Conservation (phyloP, 2,888 invertebrate species). For the Nephrotoma guestfalica region DNA sequence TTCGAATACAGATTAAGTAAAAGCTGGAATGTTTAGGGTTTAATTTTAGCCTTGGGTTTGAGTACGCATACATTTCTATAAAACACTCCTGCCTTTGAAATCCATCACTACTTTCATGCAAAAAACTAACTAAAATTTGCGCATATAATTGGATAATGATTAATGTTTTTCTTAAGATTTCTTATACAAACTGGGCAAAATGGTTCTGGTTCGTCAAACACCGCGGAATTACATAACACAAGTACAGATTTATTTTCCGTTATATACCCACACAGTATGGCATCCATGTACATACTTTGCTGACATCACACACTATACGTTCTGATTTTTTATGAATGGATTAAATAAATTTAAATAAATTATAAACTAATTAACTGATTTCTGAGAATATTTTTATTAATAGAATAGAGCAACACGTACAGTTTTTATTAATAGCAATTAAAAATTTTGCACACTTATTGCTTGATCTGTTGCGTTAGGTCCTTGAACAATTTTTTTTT, state of each 20-base stretch:
- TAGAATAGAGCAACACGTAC: not conserved
- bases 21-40: too few species aligned
- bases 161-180: not conserved
- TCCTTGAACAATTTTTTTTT: not conserved
- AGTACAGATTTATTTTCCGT: not conserved
- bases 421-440: not conserved
- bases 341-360: not conserved
- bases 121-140: too few species aligned
- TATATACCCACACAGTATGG: not conserved
- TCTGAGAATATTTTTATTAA: not conserved
- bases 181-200: not conserved
- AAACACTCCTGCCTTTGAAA: too few species aligned
- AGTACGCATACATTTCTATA: too few species aligned
- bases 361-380: not conserved
- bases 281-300: not conserved
- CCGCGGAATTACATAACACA: not conserved
- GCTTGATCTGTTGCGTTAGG: not conserved
- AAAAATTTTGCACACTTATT: not conserved
- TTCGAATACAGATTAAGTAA: too few species aligned
- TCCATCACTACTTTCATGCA: too few species aligned
- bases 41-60: too few species aligned
- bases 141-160: not conserved
- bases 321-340: not conserved
- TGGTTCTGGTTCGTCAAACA: not conserved
- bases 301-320: not conserved